phyloP scores from a whole-genome alignment of 2,888 invertebrate genomes.

The Aphidius colemani region DNA sequence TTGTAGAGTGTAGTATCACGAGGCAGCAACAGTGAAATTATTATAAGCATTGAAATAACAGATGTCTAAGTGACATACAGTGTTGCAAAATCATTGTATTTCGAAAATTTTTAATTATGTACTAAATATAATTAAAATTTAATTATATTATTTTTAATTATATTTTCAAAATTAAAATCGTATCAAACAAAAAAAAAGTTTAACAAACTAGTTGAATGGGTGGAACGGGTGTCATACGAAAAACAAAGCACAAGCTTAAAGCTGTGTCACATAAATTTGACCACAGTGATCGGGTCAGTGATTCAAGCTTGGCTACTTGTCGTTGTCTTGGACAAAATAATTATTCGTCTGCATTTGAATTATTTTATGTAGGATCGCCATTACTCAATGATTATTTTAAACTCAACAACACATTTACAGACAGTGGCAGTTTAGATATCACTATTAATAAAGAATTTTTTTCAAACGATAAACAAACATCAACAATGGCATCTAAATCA shows the following conservation, averaged over 20 bases:
- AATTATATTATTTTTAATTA: no score
- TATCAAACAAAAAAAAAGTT: no score
- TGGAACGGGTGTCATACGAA: constrained; percentile 55
- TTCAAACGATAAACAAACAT: constrained; percentile 36
- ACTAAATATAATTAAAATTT: no score
- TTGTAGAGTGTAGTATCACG: no score
- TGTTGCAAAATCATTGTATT: no score
- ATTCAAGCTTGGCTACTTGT: constrained; percentile 45
- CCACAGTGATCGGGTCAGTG: constrained; percentile 53
- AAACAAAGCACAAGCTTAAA: constrained; percentile 57
- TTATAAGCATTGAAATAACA: no score
- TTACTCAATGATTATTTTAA: constrained; percentile 30
- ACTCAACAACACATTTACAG: constrained; percentile 26
- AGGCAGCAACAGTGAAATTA: no score
- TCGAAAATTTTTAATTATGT: no score
- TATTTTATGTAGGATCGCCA: constrained; percentile 33
- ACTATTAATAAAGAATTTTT: constrained; percentile 31
- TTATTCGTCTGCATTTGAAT: constrained; percentile 34
- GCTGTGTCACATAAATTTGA: constrained; percentile 55
- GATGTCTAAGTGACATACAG: no score
- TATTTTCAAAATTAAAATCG: no score
- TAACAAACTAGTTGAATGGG: constrained; percentile 57
- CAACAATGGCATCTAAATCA: constrained; percentile 52
- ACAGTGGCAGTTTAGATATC: constrained; percentile 30
- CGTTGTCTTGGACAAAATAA: constrained; percentile 42